A percentile compares a stretch with the other conserved stretches of the same genome.
phyloP scores from a whole-genome alignment of 1,140 invertebrate genomes.

The Caenorhabditis briggsae region DNA sequence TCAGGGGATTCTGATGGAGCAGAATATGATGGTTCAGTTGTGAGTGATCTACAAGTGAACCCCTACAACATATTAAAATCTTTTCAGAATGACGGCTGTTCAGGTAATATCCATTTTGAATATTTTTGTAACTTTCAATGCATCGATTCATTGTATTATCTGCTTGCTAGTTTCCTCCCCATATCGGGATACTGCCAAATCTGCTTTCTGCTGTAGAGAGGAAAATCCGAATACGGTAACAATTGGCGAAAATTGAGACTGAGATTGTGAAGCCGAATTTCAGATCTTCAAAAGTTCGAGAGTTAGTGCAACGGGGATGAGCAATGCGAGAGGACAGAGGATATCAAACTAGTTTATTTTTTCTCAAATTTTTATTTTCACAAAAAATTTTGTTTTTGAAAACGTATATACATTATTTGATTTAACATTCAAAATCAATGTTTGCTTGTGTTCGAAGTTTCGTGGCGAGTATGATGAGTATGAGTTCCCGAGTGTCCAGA shows the following conservation, averaged over 20 bases:
- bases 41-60: not conserved
- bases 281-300: not conserved
- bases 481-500: not conserved
- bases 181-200: constrained; percentile 14
- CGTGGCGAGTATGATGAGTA: not conserved
- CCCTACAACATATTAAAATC: not conserved
- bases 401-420: too few species aligned
- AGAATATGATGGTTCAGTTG: not conserved
- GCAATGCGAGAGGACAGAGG: not conserved
- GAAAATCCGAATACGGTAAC: not conserved
- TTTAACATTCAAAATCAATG: not conserved
- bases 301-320: not conserved
- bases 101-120: not conserved
- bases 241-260: not conserved
- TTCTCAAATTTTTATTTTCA: too few species aligned
- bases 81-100: not conserved
- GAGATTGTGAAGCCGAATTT: not conserved
- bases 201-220: not conserved
- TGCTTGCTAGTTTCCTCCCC: not conserved
- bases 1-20: not conserved
- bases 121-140: constrained; percentile 3
- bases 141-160: constrained; percentile 12
- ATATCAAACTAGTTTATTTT: too few species aligned
- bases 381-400: too few species aligned
- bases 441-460: not conserved